Evolutionary conservation across 2,797 vertebrate genomes (phyloP), one percentile per base, ranked within the genome.

Genomic region (Rhodeus uyekii): DNA sequence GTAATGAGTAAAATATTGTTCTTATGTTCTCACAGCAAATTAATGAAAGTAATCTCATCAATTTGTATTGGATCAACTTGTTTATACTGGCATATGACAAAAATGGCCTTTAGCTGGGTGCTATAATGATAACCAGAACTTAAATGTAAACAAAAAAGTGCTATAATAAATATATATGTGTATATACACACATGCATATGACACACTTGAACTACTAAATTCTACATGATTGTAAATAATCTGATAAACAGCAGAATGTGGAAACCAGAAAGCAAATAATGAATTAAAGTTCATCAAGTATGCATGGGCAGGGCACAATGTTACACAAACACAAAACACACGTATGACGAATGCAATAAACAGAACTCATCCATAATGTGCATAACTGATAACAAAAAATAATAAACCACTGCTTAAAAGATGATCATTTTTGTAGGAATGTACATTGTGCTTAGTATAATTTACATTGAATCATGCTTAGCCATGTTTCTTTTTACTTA

Each of bases 61-160:
- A 64, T 76, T 87, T 65, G 73, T 63, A 61, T 27, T 80, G 75
- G 84, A 79, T 77, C 82, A 87, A 80, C 64, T 79, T 80, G 48
- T 86, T 87, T 88, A 86, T 93, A 98, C 97, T 94, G 96, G 97
- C 96, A 98, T 95, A 95, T 98, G 98, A 95, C 96, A 97, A 91
- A 32, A 53, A 16, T 55, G 24, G 32, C 22, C 7, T 48, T n/a
- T 61, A 76, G 44, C 38, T 44, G 32, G 22, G 46, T 39, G 44
- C 29, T 16, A 46, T 69, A 46, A 44, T 46, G 29, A 22, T 27
- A 27, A 3, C 9, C 27, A 61, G 39, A 13, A 42, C 39, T 42
- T 42, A 5, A 42, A 42, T 13, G 39, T 42, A 42, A 42, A 42
- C 2, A 42, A 42, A 39, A 10, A 39, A 39, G 39, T 42, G 13